Evolutionary conservation across 2,113 vertebrate genomes (phyloP).

Genomic region (Otocyon megalotis): DNA sequence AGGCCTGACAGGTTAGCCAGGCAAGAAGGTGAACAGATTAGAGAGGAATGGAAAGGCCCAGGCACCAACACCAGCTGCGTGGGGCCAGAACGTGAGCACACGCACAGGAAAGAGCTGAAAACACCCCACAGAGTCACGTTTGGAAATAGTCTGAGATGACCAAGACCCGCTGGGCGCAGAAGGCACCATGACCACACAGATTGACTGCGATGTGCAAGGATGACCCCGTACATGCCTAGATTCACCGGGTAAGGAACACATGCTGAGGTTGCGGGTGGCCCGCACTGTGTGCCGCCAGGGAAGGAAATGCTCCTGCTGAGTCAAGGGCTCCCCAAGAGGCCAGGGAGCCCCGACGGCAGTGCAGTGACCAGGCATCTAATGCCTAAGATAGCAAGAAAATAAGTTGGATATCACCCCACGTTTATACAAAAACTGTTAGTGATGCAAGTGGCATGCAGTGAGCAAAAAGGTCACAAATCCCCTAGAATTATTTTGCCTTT

Average conservation of each 20-base stretch:
- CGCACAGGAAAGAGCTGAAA: background rate
- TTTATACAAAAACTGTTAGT: background rate
- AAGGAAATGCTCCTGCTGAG: background rate
- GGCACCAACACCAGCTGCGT: background rate
- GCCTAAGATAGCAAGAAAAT: background rate
- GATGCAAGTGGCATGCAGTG: background rate
- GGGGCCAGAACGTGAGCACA: background rate
- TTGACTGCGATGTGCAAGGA: too few species aligned
- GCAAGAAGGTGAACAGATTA: slow-evolving; percentile 65
- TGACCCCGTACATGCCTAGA: background rate
- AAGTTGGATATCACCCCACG: background rate
- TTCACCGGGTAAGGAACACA: background rate
- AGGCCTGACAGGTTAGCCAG: slow-evolving; percentile 57
- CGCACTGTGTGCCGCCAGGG: too few species aligned
- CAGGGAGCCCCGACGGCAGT: accelerated
- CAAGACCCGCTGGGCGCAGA: background rate
- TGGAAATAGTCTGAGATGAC: background rate
- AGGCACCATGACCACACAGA: background rate
- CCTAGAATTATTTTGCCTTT: background rate
- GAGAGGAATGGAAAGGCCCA: background rate
- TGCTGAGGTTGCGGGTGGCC: background rate
- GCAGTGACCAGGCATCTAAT: background rate
- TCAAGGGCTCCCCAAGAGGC: accelerated
- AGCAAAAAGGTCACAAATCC: background rate
- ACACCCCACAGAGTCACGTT: background rate